Percentiles rank a stretch among this genome's conserved stretches.
Evolutionary conservation across 2,797 vertebrate genomes (phyloP).

Genomic region (Acridotheres tristis): DNA sequence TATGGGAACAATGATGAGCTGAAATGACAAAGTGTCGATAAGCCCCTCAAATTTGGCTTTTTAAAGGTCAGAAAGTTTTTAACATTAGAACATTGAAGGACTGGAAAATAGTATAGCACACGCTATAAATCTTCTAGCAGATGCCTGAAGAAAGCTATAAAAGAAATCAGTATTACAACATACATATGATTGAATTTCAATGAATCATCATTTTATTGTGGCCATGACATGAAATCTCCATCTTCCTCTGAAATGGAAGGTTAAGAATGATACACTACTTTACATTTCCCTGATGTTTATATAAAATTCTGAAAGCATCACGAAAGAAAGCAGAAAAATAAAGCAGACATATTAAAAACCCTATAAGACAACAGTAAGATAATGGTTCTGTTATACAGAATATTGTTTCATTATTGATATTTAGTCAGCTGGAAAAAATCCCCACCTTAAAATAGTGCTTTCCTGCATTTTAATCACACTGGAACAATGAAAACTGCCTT

Average conservation of each 20-base stretch:
- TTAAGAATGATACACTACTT: not conserved
- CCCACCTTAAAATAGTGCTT: not conserved
- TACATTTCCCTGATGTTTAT: not conserved
- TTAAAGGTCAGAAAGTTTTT: constrained; percentile 55
- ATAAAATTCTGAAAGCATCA: not conserved
- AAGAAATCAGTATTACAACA: constrained; percentile 33
- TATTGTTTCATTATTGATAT: not conserved
- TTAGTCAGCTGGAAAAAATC: not conserved
- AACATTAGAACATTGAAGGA: not conserved
- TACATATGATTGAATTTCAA: constrained; percentile 50
- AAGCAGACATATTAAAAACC: not conserved
- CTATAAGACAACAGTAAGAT: not conserved
- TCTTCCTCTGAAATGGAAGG: not conserved
- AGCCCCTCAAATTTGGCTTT: constrained; percentile 7
- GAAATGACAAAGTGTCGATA: constrained; percentile 33
- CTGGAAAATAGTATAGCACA: not conserved
- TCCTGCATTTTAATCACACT: not conserved
- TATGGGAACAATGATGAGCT: not conserved
- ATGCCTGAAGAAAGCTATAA: constrained; percentile 25
- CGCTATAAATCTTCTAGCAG: not conserved
- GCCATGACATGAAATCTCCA: constrained; percentile 9
- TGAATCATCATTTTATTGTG: constrained; percentile 42
- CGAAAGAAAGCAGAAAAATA: not conserved
- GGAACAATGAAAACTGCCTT: not conserved
- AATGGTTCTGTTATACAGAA: not conserved